These are phyloP conservation scores for Brassicogethes aeneus DNA, from an alignment of 2,888 invertebrate genomes.

Conservation along the genomic window DNA sequence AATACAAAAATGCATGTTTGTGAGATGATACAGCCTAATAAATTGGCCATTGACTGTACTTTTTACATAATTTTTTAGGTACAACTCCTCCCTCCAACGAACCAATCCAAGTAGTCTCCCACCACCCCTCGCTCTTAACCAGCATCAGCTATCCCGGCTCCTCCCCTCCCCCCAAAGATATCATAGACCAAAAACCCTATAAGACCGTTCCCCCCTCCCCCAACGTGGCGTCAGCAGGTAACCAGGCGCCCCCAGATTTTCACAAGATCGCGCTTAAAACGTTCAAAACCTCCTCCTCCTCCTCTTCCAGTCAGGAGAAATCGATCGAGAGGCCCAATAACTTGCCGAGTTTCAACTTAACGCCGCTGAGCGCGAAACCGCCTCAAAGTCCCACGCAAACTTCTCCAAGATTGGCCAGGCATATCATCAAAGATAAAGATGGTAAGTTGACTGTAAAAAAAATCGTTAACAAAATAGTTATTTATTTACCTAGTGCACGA, in stretches of 20 bases:
- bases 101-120: slow-evolving; percentile 19
- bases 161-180: slow-evolving; percentile 33
- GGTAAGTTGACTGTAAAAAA: slow-evolving; percentile 9
- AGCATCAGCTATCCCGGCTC: slow-evolving; percentile 46
- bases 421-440: slow-evolving; percentile 17
- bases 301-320: slow-evolving; percentile 19
- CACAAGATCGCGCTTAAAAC: slow-evolving; percentile 15
- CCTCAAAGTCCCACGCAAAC: slow-evolving; percentile 57
- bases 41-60: too few relatives aligned
- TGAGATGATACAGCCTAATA: too few relatives aligned
- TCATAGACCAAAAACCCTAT: slow-evolving; percentile 27
- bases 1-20: too few relatives aligned
- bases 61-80: too few relatives aligned
- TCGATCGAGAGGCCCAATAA: slow-evolving; percentile 21
- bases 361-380: slow-evolving; percentile 45
- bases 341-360: slow-evolving; percentile 20
- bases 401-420: slow-evolving; percentile 44
- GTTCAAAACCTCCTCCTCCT: slow-evolving; percentile 20
- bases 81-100: slow-evolving; percentile 59
- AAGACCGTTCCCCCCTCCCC: slow-evolving; percentile 45
- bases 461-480: too few relatives aligned
- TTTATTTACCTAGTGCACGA: slow-evolving; percentile 3
- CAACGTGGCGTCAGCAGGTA: slow-evolving; percentile 23
- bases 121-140: slow-evolving; percentile 41
- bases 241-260: slow-evolving; percentile 17